Base-by-base conservation (phyloP, 2,888 invertebrate genomes). In the Gastracanthus pulcherrimus region DNA sequence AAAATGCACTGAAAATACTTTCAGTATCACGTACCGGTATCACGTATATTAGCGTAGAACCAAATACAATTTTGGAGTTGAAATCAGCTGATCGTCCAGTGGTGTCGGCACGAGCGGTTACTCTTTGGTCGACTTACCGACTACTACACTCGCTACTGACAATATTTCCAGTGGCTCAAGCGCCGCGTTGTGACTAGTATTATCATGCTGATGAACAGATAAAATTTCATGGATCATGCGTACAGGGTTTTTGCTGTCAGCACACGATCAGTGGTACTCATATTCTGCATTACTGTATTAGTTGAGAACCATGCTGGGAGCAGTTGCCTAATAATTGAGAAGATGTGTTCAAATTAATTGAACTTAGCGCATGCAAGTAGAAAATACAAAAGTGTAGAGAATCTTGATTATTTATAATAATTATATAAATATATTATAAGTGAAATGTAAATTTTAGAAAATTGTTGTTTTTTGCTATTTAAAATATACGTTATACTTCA, bases 211-310 rank as follows among this genome's bases (percentile, higher is more conserved):
- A 13, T 4, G 6, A 1, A 3, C 4, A 62, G 13, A 36, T 31
- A 48, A 45, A 60, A 45, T 38, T 38, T 34, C 11, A 38, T 29
- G 9, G 60, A 60, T 72, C 58, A 71, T 71, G 71, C 41, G 60
- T 41, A 60, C 13, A 7, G 0, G 19, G n/a, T n/a, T 19, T 1
- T 19, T 19, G 2, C n/a, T 48, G 6, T 48, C 16, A 6, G 7
- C n/a, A 19, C 5, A 6, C 48, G 16, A 19, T 48, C 19, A 48
- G 19, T 19, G 48, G 48, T 48, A 45, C 45, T 16, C 45, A 16
- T 45, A 1, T 3, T 45, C 2, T n/a, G 6, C 1, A 16, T n/a
- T 48, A 4, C 3, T n/a, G 13, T 48, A 2, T 48, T 48, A n/a
- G 3, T 48, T 3, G 16, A n/a, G n/a, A n/a, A n/a, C n/a, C n/a